A percentile compares a stretch with the other conserved stretches of the same genome.
Conservation (phyloP, 2,113 vertebrate species). For the Vimba vimba region DNA sequence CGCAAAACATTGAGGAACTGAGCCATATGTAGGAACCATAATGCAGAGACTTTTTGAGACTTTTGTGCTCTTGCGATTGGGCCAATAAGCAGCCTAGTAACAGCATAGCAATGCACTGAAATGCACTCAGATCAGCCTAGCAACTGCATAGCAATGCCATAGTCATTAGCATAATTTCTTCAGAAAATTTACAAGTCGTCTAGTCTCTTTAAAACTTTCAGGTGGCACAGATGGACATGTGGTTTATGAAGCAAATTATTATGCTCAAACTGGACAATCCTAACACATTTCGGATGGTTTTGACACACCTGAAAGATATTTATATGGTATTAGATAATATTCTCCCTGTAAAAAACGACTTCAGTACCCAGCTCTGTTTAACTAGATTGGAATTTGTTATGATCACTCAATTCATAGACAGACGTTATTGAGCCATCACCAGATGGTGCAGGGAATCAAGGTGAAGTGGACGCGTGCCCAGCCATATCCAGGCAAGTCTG, state of each 20-base stretch:
- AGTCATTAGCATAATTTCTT: background rate
- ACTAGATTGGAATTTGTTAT: constrained; percentile 9
- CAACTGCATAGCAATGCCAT: background rate
- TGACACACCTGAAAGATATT: background rate
- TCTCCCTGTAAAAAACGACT: background rate
- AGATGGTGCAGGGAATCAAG: constrained; percentile 31
- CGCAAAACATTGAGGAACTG: background rate
- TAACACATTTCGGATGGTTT: background rate
- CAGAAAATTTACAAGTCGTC: background rate
- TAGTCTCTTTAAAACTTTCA: background rate
- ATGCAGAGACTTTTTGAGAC: background rate
- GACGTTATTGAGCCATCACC: constrained; percentile 17
- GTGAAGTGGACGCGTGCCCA: constrained; percentile 18
- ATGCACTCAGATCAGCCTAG: constrained; percentile 3
- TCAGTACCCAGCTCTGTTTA: background rate
- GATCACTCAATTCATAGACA: constrained; percentile 22
- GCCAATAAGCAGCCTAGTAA: background rate
- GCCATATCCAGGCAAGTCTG: constrained; percentile 22
- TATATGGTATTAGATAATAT: background rate
- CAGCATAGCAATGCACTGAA: background rate
- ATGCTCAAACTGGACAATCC: background rate
- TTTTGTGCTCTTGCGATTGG: background rate
- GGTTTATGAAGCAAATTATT: background rate
- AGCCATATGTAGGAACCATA: background rate
- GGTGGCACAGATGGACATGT: background rate